A percentile compares a stretch with the other conserved stretches of the same genome.
Evolutionary conservation across 2,797 vertebrate genomes (phyloP).

Genomic region (Otus scops): DNA sequence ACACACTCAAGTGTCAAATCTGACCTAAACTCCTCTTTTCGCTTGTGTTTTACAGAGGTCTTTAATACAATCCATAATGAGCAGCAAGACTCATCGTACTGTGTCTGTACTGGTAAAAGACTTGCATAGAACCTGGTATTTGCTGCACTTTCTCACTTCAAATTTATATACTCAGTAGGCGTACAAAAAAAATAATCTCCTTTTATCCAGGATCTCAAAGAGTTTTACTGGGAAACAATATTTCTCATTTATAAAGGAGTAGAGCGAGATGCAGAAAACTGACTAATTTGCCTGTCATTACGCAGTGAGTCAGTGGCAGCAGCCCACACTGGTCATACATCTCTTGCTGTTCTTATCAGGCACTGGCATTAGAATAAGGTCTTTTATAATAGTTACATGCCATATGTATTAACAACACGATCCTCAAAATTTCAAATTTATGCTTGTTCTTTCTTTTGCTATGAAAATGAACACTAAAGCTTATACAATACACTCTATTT

Average conservation of each 20-base stretch:
- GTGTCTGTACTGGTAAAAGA: not conserved
- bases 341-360: constrained; percentile 57
- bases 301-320: constrained; percentile 63
- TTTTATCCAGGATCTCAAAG: constrained; percentile 43
- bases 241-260: constrained; percentile 52
- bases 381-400: constrained; percentile 40
- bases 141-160: constrained; percentile 46
- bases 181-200: not conserved
- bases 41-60: not conserved
- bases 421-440: not conserved
- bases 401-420: constrained; percentile 34
- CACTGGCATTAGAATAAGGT: constrained; percentile 36
- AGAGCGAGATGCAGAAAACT: constrained; percentile 53
- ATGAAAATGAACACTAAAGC: constrained; percentile 1
- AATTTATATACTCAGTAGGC: constrained; percentile 50
- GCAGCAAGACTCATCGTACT: not conserved
- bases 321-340: constrained; percentile 67
- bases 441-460: not conserved
- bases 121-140: constrained; percentile 13
- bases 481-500: not conserved
- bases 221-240: constrained; percentile 42
- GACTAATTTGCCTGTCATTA: constrained; percentile 68
- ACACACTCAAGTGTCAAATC: not conserved
- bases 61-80: not conserved
- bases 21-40: not conserved